Conservation (phyloP, 2,888 invertebrate species). For the Leptopilina syphax region DNA sequence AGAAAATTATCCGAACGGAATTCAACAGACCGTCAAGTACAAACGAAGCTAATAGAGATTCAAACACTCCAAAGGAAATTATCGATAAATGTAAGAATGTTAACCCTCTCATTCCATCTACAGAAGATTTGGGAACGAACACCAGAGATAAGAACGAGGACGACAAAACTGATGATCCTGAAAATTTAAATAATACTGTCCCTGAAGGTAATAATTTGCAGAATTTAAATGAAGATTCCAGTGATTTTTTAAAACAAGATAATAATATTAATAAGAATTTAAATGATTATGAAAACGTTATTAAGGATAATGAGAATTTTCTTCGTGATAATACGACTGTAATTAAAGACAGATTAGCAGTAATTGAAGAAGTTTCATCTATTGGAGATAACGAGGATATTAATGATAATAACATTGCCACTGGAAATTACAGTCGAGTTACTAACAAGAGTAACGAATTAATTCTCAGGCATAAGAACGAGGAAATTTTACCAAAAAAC, state of each 20-base stretch:
- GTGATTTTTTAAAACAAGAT: no score
- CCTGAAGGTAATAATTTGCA: no score
- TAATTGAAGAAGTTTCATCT: not conserved
- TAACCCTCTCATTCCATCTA: no score
- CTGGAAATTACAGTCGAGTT: not conserved
- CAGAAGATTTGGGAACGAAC: no score
- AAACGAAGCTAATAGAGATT: not conserved
- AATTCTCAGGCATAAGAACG: not conserved
- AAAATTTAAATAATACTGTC: no score
- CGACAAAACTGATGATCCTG: no score
- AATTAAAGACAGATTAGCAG: not conserved
- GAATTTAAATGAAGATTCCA: not conserved
- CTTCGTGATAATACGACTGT: no score
- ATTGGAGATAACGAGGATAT: not conserved
- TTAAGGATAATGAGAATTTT: not conserved
- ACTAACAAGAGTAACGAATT: not conserved
- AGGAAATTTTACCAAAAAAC: not conserved
- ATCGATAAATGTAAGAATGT: not conserved
- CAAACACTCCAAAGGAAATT: not conserved
- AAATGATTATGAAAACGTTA: not conserved
- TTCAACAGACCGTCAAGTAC: not conserved
- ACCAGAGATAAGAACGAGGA: no score
- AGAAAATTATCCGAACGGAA: no score
- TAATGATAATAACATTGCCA: not conserved
- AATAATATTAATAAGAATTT: no score